phyloP scores from a whole-genome alignment of 2,888 invertebrate genomes.

The Galerucella pusilla region DNA sequence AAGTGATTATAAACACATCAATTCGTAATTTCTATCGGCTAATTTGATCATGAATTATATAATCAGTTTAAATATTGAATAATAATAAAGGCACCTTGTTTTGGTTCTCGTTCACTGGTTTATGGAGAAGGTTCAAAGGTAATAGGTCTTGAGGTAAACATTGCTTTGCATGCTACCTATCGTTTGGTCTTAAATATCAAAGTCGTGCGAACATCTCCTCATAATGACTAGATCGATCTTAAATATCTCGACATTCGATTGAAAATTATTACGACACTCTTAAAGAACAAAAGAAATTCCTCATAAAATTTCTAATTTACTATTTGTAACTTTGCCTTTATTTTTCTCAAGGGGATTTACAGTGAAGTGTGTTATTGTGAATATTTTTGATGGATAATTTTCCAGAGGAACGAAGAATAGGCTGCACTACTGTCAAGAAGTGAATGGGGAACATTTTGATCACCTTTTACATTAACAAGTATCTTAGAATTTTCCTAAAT shows the following conservation, averaged over 20 bases:
- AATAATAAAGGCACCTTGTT: neutral
- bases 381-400: no score
- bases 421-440: no score
- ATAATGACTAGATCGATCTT: constrained; percentile 20
- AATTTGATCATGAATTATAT: constrained; percentile 16
- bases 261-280: constrained; percentile 15
- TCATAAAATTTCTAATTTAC: constrained; percentile 4
- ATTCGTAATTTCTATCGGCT: constrained; percentile 17
- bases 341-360: neutral
- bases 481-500: no score
- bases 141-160: constrained; percentile 38
- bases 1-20: no score
- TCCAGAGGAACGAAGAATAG: no score
- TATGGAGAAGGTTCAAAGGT: constrained; percentile 44
- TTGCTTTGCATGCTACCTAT: constrained; percentile 9
- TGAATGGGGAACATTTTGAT: no score
- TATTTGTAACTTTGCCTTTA: neutral
- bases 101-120: constrained; percentile 33
- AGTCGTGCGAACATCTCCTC: constrained; percentile 25
- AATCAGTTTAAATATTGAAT: neutral
- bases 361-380: neutral
- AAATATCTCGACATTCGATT: constrained; percentile 19
- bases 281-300: constrained; percentile 5
- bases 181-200: constrained; percentile 35
- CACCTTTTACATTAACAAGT: no score